A percentile compares a stretch with the other conserved stretches of the same genome.
Conservation (phyloP, 2,797 vertebrate genomes). For the Pseudochirops corinnae region DNA sequence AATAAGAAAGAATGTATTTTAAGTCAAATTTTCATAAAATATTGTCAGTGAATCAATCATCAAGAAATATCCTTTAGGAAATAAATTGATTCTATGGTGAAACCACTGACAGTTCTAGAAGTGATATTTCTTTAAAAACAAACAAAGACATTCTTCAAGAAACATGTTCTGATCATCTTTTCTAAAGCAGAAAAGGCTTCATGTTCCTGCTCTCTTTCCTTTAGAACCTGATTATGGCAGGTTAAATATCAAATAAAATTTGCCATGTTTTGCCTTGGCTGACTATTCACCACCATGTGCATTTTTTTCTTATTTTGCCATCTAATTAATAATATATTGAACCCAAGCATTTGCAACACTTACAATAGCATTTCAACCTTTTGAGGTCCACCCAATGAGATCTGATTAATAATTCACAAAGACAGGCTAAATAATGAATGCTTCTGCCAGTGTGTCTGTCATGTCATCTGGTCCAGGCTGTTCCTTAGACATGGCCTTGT, state of each 20-base stretch:
- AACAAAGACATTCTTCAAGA: neutral
- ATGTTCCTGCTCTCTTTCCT: neutral
- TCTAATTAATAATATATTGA: constrained; percentile 76
- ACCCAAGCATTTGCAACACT: constrained; percentile 62
- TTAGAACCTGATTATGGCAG: neutral
- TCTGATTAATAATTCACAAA: constrained; percentile 83
- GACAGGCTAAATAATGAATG: constrained; percentile 82
- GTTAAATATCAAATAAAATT: constrained; percentile 35
- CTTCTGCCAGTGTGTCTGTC: constrained; percentile 79
- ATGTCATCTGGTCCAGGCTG: constrained; percentile 70
- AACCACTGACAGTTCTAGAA: neutral
- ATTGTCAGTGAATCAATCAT: neutral
- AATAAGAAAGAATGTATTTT: neutral
- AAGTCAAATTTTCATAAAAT: neutral
- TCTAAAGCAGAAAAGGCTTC: constrained; percentile 3
- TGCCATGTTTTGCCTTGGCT: constrained; percentile 51
- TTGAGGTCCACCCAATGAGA: constrained; percentile 70
- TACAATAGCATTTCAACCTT: constrained; percentile 72
- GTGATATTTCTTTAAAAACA: neutral
- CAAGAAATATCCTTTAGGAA: neutral
- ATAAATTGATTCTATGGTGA: neutral
- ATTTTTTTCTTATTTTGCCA: constrained; percentile 58
- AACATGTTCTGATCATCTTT: neutral
- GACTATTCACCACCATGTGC: constrained; percentile 46
- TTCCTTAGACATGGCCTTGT: constrained; percentile 75